phyloP scores from a whole-genome alignment of 2,113 vertebrate species.

The Todiramphus saurophagus region DNA sequence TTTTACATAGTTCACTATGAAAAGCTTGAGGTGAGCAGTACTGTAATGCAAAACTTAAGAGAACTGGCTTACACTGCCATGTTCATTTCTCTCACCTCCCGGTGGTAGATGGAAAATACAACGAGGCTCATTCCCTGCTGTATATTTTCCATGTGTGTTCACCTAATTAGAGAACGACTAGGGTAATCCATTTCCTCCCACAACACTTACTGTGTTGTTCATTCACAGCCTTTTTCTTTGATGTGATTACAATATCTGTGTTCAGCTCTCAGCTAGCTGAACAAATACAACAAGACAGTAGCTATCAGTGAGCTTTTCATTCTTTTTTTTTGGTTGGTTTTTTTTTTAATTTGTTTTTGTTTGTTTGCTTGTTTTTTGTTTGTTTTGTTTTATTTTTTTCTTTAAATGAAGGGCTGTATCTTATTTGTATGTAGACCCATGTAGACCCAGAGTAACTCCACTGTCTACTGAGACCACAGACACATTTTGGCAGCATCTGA shows the following conservation, averaged over 20 bases:
- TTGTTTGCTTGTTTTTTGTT: neutral
- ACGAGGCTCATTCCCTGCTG: neutral
- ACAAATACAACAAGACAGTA: neutral
- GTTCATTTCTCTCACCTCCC: constrained; percentile 21
- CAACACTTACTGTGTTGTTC: neutral
- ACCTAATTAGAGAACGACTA: constrained; percentile 2
- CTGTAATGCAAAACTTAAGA: neutral
- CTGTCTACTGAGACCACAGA: neutral
- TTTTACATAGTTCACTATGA: neutral
- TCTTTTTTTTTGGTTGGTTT: neutral
- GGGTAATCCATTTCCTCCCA: neutral
- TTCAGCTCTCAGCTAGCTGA: neutral
- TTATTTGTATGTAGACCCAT: constrained; percentile 10
- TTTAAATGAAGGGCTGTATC: neutral
- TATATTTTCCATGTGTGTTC: neutral
- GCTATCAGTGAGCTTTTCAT: neutral
- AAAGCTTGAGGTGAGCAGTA: constrained; percentile 10
- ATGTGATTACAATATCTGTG: neutral
- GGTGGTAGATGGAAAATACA: constrained; percentile 8
- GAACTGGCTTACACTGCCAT: neutral
- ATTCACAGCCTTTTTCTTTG: constrained; percentile 7
- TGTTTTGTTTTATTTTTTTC: neutral
- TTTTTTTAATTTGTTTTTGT: no score
- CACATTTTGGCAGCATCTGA: neutral
- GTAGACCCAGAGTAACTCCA: constrained; percentile 66